Percentiles rank a stretch among this genome's conserved stretches.
These are phyloP conservation scores for Drosophila pruinosa DNA, from an alignment of 1,140 invertebrate genomes.

Conservation along the genomic window DNA sequence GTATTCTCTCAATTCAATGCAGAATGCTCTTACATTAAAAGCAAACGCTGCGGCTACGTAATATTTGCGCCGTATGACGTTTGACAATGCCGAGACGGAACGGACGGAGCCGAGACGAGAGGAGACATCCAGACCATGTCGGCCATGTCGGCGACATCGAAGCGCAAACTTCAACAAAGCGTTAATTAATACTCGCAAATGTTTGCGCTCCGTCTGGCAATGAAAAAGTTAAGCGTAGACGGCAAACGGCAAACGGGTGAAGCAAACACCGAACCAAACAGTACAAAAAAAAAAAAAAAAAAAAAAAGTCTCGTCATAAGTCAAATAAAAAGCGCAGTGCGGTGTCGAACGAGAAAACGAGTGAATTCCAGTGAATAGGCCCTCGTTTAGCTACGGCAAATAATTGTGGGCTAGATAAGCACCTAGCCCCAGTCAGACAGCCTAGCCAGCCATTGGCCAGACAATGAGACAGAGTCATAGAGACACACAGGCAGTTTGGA, in stretches of 20 bases:
- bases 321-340: slow-evolving; percentile 76
- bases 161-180: slow-evolving; percentile 80
- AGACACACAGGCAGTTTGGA: not conserved
- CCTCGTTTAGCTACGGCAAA: slow-evolving; percentile 39
- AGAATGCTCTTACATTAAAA: slow-evolving; percentile 27
- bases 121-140: slow-evolving; percentile 31
- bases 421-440: slow-evolving; percentile 23
- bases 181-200: slow-evolving; percentile 81
- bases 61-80: slow-evolving; percentile 49
- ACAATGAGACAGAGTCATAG: not conserved
- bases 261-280: slow-evolving; percentile 34
- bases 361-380: slow-evolving; percentile 67
- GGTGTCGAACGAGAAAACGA: slow-evolving; percentile 43
- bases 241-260: slow-evolving; percentile 29
- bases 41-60: slow-evolving; percentile 63
- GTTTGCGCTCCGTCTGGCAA: slow-evolving; percentile 79
- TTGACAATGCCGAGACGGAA: slow-evolving; percentile 35
- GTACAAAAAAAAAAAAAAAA: slow-evolving; percentile 15
- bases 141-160: slow-evolving; percentile 63
- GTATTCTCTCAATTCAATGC: not conserved
- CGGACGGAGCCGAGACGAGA: not conserved
- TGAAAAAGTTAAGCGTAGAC: slow-evolving; percentile 77
- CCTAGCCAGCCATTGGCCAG: slow-evolving; percentile 13
- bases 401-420: slow-evolving; percentile 59
- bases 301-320: slow-evolving; percentile 71